Base-by-base conservation (phyloP, 1,140 invertebrate species). In the Halictus rubicundus region DNA sequence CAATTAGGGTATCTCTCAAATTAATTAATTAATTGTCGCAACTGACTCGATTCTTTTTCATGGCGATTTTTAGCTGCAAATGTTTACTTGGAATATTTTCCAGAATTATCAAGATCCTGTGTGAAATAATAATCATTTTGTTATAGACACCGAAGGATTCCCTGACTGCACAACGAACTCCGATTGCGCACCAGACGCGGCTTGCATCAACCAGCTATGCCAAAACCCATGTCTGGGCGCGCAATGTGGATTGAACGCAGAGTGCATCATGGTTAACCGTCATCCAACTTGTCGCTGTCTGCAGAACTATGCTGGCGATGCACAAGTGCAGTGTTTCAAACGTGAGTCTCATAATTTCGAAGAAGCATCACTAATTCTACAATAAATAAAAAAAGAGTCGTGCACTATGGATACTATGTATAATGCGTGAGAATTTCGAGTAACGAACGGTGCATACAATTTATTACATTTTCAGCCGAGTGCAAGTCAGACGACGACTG, bases 271-370 rank as follows among this genome's bases (percentile, higher is more conserved):
- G 0, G 92, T 94, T 27, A 93, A 95, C 81, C 96, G 97, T 88
- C 95, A 96, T 85, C 96, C 97, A 7, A 95, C 95, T 14, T 98
- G 97, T 88, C 94, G 94, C 81, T 98, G 97, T 92, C 96, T 96
- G 37, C 94, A 95, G 63, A 96, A 96, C 60, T 97, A 96, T 92
- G 97, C 96, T 68, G 98, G 98, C 83, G 96, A 98, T 92, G 97
- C 98, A 49, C 95, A 97, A 92, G 90, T 96, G 10, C 94, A 95
- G 85, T 98, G 97, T 87, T 98, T 96, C 91, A 97, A 96, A 95
- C 96, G 97, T 98, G 95, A 95, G 95, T 80, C 65, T 42, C 0
- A 78, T n/a, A 21, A 16, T 21, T 54, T 21, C 16, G 14, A 4
- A 54, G 16, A 5, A 54, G 21, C 9, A 54, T 16, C 1, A 54